Evolutionary conservation across 1,140 invertebrate species (phyloP), one percentile per base, ranked within the genome.

Genomic region (Pogonomyrmex barbatus): DNA sequence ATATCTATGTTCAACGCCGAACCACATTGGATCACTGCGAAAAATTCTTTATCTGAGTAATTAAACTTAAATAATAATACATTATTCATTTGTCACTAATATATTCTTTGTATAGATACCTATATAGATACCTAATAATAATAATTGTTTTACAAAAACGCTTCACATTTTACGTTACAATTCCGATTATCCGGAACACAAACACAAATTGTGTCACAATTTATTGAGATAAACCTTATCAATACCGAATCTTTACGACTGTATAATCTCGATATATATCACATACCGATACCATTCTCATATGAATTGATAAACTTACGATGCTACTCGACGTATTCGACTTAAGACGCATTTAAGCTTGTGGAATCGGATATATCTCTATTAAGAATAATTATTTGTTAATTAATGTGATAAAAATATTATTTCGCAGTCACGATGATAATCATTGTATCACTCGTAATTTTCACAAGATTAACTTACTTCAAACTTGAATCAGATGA

Each of bases 381-480:
- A 76, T 76, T 17, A 62, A 77, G 24, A 24, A 24, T 24, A 24
- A n/a, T 62, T 63, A 45, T 6, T 17, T 17, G 39, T 12, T 8
- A 30, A 77, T 4, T 24, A 36, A 78, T 30, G 6, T 30, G 50
- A 73, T 52, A 39, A 6, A 50, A 65, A 78, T 50, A 10, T 78
- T 47, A 39, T 10, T 56, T 36, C 14, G 10, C n/a, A 4, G 24
- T 58, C 4, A n/a, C 42, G 24, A 24, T 14, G 8, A 36, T 47
- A 14, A 62, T 78, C 4, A 50, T 47, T 14, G 33, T 2, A 63
- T 77, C 10, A 24, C 24, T 24, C 24, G 24, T 24, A 12, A 47
- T 63, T 33, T 2, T 71, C 39, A 73, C 50, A 4, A 56, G 17
- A 39, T 24, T 39, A 9, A 56, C 24, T 45, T 75, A 73, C 62